Evolutionary conservation across 2,113 vertebrate species (phyloP).

Genomic region (Cinclus cinclus): DNA sequence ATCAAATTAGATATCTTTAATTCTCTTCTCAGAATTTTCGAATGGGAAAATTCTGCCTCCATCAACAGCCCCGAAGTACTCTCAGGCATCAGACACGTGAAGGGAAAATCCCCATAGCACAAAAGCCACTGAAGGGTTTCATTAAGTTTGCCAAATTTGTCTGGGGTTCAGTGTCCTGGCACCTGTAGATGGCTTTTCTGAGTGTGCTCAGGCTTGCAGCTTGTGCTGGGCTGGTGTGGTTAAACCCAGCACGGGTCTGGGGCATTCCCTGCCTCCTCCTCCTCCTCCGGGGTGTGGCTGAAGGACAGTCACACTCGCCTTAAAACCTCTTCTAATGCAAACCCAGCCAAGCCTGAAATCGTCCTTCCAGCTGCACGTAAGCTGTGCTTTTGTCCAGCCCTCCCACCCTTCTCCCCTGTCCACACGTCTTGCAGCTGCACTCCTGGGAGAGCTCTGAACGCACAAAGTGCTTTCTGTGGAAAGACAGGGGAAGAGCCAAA

Average conservation of each 20-base stretch:
- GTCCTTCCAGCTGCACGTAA: accelerated
- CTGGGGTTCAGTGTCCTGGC: not conserved
- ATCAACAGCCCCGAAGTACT: not conserved
- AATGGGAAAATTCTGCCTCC: not conserved
- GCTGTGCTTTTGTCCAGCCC: not conserved
- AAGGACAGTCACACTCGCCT: not conserved
- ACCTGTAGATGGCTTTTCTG: not conserved
- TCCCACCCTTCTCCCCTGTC: not conserved
- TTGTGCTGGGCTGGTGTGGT: not conserved
- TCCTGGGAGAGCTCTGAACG: not conserved
- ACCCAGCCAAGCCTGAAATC: not conserved
- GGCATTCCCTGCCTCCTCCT: not conserved
- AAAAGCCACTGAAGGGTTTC: not conserved
- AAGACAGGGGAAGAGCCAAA: not conserved
- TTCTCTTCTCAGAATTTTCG: not conserved
- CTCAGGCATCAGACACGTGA: not conserved
- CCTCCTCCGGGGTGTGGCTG: not conserved
- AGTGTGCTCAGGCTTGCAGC: not conserved
- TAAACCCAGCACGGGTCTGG: not conserved
- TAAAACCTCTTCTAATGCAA: not conserved
- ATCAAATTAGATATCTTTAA: not conserved
- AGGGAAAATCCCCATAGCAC: not conserved
- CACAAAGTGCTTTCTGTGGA: not conserved
- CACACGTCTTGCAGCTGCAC: not conserved
- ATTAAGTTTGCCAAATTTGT: not conserved